Conservation (phyloP, 2,888 invertebrate species). For the Diabrotica balteata region DNA sequence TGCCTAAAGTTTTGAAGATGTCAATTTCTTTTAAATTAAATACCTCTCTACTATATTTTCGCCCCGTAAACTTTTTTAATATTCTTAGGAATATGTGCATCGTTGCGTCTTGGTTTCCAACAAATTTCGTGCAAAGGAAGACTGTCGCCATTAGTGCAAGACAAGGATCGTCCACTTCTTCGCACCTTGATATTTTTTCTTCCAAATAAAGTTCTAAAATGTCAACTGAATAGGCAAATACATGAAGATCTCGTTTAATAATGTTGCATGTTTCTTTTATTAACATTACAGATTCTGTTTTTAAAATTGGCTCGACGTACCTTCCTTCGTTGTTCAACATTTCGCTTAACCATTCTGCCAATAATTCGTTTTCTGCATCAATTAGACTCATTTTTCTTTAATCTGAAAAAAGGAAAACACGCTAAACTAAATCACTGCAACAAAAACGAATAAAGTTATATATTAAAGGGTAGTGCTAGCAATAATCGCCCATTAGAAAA, state of each 20-base stretch:
- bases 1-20: constrained; percentile 46
- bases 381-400: constrained; percentile 18
- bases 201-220: constrained; percentile 50
- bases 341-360: constrained; percentile 43
- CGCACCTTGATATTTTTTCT: constrained; percentile 39
- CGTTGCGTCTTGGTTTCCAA: constrained; percentile 50
- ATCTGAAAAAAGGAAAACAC: no score
- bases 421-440: no score
- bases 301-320: constrained; percentile 50
- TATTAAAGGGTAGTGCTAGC: no score
- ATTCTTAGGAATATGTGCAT: constrained; percentile 40
- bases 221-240: constrained; percentile 52
- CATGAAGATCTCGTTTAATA: constrained; percentile 50
- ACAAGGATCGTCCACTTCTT: constrained; percentile 45
- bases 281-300: constrained; percentile 43
- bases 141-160: constrained; percentile 46
- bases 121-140: constrained; percentile 50
- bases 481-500: no score
- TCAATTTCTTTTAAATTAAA: constrained; percentile 48
- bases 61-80: constrained; percentile 44
- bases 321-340: constrained; percentile 39
- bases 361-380: constrained; percentile 39
- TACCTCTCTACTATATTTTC: constrained; percentile 36
- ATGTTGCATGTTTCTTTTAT: constrained; percentile 50
- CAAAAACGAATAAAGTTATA: no score